Evolutionary conservation across 2,113 vertebrate species (phyloP).

Genomic region (Orientallactaga bullata): DNA sequence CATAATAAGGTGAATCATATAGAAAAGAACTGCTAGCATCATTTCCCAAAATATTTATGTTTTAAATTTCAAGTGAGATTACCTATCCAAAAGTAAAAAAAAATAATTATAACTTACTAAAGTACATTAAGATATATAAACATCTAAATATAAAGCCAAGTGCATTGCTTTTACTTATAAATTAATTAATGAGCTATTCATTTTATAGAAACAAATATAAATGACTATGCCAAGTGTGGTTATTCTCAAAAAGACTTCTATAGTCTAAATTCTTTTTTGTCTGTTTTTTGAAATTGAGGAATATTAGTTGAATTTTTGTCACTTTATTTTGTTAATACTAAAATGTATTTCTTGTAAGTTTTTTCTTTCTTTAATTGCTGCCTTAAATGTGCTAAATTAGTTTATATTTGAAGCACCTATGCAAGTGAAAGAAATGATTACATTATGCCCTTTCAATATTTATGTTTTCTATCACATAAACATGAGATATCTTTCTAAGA

Average conservation of each 20-base stretch:
- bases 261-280: neutral
- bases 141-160: constrained; percentile 8
- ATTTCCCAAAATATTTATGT: neutral
- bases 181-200: constrained; percentile 22
- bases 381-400: constrained; percentile 45
- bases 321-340: constrained; percentile 30
- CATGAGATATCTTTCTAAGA: constrained; percentile 2
- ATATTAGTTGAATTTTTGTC: neutral
- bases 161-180: constrained; percentile 2
- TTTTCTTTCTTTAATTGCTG: neutral
- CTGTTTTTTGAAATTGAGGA: neutral
- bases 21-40: neutral
- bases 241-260: neutral
- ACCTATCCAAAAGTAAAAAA: constrained; percentile 23
- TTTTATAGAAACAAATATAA: constrained; percentile 56
- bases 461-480: constrained; percentile 55
- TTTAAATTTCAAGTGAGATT: constrained; percentile 8
- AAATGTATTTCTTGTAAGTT: neutral
- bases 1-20: constrained; percentile 48
- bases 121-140: neutral
- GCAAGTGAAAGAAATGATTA: constrained; percentile 22
- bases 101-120: constrained; percentile 53
- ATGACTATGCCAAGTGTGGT: constrained; percentile 21
- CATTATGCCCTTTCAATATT: constrained; percentile 70
- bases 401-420: constrained; percentile 15